A percentile compares a stretch with the other conserved stretches of the same genome.
phyloP scores from a whole-genome alignment of 2,797 vertebrate species.

The Eurystomus glaucurus region DNA sequence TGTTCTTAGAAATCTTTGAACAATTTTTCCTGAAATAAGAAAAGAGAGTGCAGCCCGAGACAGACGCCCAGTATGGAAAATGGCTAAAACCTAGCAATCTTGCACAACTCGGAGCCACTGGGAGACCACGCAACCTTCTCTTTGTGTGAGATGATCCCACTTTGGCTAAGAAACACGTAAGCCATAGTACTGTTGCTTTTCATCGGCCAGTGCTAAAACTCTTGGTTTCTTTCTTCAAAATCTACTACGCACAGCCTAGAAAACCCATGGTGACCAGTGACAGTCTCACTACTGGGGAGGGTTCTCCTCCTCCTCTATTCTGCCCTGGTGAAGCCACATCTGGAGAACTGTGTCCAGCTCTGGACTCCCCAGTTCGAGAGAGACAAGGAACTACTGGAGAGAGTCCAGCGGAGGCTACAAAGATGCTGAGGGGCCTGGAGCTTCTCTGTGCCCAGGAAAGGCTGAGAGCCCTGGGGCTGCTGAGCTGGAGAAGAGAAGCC shows the following conservation, averaged over 20 bases:
- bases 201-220: not conserved
- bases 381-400: too few relatives aligned
- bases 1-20: conserved; percentile 41
- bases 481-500: too few relatives aligned
- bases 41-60: not conserved
- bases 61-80: not conserved
- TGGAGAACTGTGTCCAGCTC: too few relatives aligned
- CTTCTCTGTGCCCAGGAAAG: too few relatives aligned
- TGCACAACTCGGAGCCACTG: conserved; percentile 17
- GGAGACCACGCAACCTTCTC: not conserved
- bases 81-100: not conserved
- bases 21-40: conserved; percentile 49
- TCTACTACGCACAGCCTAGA: not conserved
- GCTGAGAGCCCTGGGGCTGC: too few relatives aligned
- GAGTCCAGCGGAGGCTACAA: too few relatives aligned
- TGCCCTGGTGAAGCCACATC: too few relatives aligned
- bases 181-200: not conserved
- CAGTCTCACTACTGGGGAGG: not conserved
- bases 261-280: not conserved
- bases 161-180: not conserved
- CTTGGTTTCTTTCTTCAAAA: not conserved
- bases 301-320: too few relatives aligned
- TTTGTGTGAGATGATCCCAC: not conserved
- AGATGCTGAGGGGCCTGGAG: too few relatives aligned
- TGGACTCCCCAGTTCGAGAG: too few relatives aligned